phyloP scores from a whole-genome alignment of 2,113 vertebrate genomes.

The Hipposideros armiger region DNA sequence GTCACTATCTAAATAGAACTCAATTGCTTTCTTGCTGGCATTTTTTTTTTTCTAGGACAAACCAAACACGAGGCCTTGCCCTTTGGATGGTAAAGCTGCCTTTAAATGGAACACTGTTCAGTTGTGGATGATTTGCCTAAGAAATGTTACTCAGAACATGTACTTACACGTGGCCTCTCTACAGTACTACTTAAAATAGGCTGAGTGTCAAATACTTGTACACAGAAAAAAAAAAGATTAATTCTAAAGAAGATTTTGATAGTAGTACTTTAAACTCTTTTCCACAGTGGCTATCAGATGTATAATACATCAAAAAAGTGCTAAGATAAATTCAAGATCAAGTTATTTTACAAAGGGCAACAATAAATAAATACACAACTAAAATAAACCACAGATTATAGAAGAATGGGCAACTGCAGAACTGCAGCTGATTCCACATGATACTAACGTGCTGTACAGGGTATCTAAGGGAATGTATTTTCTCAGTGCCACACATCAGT shows the following conservation, averaged over 20 bases:
- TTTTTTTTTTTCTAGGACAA: conserved; percentile 1
- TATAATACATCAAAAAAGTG: not conserved
- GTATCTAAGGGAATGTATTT: not conserved
- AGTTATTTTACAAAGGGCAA: conserved; percentile 34
- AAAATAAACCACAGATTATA: not conserved
- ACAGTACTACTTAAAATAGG: not conserved
- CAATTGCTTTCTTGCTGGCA: conserved; percentile 46
- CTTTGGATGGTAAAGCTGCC: conserved; percentile 5
- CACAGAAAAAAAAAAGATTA: not conserved
- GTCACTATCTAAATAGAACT: conserved; percentile 42
- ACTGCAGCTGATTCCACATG: not conserved
- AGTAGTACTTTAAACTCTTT: not conserved
- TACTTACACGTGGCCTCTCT: conserved; percentile 8
- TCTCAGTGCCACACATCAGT: not conserved
- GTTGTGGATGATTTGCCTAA: not conserved
- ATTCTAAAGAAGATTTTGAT: not conserved
- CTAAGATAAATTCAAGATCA: not conserved
- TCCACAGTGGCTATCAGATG: not conserved
- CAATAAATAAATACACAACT: not conserved
- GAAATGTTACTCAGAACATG: not conserved
- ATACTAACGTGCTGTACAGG: not conserved
- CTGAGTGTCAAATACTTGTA: not conserved
- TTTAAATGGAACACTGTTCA: not conserved
- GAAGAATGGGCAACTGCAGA: not conserved
- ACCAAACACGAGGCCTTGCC: not conserved